Conservation (phyloP, 2,113 vertebrate genomes). For the Cinclus mexicanus region DNA sequence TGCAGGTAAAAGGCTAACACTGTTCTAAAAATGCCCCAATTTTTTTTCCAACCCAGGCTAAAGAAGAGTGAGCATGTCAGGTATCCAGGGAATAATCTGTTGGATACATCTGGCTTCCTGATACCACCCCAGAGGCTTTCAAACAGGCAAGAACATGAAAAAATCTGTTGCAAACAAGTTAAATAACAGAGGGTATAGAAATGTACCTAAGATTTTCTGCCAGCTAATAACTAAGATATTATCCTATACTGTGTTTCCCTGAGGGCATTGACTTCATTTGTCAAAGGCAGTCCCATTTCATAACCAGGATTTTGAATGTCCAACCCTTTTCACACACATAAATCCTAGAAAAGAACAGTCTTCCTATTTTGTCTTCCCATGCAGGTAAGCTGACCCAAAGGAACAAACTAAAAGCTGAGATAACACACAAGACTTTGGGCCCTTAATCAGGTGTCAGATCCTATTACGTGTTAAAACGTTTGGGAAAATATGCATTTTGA, state of each 20-base stretch:
- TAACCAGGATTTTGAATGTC: not conserved
- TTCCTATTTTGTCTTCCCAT: not conserved
- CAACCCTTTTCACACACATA: not conserved
- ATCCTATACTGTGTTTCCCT: not conserved
- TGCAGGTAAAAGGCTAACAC: not conserved
- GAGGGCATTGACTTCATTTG: not conserved
- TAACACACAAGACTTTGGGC: not conserved
- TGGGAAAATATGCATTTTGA: not conserved
- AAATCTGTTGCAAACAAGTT: not conserved
- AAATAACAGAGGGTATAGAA: not conserved
- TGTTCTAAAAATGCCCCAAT: not conserved
- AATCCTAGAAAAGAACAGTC: not conserved
- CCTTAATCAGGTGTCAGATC: not conserved
- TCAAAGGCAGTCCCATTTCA: not conserved
- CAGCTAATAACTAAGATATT: constrained; percentile 1
- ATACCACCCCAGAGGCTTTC: not conserved
- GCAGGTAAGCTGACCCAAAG: not conserved
- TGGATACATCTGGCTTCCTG: not conserved
- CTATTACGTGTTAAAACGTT: not conserved
- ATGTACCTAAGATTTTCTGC: not conserved
- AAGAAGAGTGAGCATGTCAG: not conserved
- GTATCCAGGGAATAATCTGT: not conserved
- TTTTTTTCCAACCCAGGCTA: not conserved
- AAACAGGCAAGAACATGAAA: constrained; percentile 2
- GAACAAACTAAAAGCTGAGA: not conserved